Evolutionary conservation across 2,113 vertebrate species (phyloP).

Genomic region (Coreoperca whiteheadi): DNA sequence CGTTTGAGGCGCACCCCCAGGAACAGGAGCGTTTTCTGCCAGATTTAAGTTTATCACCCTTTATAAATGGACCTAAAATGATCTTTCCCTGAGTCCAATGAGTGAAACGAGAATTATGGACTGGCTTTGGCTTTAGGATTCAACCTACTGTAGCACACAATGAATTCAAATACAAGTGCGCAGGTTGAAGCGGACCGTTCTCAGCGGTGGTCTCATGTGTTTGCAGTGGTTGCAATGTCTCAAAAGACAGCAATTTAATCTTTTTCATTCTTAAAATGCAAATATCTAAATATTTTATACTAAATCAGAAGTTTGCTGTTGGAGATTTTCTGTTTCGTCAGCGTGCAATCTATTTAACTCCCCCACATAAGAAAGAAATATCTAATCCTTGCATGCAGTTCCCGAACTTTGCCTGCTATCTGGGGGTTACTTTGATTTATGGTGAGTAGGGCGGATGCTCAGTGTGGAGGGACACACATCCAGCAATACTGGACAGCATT

Average conservation of each 20-base stretch:
- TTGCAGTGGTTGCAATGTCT: too few relatives aligned
- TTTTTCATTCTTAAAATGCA: background rate
- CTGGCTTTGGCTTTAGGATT: background rate
- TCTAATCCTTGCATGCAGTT: too few relatives aligned
- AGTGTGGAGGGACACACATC: too few relatives aligned
- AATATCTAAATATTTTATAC: background rate
- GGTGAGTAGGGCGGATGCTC: too few relatives aligned
- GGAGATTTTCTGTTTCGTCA: background rate
- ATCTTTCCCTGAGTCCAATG: background rate
- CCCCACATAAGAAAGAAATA: too few relatives aligned
- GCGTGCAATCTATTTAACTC: background rate
- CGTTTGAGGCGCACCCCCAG: constrained; percentile 18
- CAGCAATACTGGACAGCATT: too few relatives aligned
- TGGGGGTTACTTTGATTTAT: too few relatives aligned
- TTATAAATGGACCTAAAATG: background rate
- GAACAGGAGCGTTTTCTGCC: background rate
- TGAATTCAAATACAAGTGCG: background rate
- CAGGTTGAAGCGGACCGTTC: background rate
- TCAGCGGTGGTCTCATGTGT: background rate
- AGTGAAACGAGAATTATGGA: background rate
- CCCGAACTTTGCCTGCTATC: too few relatives aligned
- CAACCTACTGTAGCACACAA: too few relatives aligned
- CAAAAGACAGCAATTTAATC: too few relatives aligned
- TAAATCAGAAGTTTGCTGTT: background rate
- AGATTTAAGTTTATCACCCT: background rate